Evolutionary conservation across 2,888 invertebrate genomes (phyloP).

Genomic region (Geophilus truncorum): DNA sequence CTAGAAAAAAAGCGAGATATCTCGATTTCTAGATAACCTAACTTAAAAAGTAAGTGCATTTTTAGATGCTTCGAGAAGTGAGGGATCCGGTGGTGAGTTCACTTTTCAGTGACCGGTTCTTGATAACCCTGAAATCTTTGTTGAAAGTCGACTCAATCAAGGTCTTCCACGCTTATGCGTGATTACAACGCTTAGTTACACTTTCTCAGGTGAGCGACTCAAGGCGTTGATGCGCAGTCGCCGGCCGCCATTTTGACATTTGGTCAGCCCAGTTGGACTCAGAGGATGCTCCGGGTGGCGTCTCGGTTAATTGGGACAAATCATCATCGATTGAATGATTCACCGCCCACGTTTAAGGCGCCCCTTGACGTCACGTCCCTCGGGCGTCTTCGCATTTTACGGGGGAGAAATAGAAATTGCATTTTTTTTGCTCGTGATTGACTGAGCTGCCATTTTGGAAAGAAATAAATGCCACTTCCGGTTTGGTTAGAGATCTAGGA

Average conservation of each 20-base stretch:
- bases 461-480: too few relatives aligned
- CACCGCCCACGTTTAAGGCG: not conserved
- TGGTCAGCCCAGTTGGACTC: conserved; percentile 1
- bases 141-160: too few relatives aligned
- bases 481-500: too few relatives aligned
- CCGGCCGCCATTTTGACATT: not conserved
- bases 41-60: too few relatives aligned
- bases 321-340: conserved; percentile 29
- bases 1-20: too few relatives aligned
- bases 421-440: too few relatives aligned
- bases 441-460: too few relatives aligned
- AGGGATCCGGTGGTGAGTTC: too few relatives aligned
- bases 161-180: not conserved
- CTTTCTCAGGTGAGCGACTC: conserved; percentile 3
- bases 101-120: too few relatives aligned
- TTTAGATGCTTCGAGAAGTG: too few relatives aligned
- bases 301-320: conserved; percentile 29
- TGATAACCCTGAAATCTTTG: too few relatives aligned
- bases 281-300: not conserved
- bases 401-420: not conserved
- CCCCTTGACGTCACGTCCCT: not conserved
- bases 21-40: too few relatives aligned
- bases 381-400: not conserved
- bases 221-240: not conserved
- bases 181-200: not conserved